A percentile compares a stretch with the other conserved stretches of the same genome.
Conservation (phyloP, 2,888 invertebrate genomes). For the Entomobrya proxima region DNA sequence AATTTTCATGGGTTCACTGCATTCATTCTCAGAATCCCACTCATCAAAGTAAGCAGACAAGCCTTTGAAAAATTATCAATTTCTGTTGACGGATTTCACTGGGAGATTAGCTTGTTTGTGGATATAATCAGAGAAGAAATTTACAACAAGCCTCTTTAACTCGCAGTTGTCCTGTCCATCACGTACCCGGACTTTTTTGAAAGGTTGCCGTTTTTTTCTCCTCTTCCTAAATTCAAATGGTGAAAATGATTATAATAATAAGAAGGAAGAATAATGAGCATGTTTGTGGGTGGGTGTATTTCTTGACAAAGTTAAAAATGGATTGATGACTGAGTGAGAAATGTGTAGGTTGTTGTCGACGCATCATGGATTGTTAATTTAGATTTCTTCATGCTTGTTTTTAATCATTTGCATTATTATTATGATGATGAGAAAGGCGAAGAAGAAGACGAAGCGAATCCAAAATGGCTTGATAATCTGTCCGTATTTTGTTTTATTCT, state of each 20-base stretch:
- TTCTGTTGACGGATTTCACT: constrained; percentile 28
- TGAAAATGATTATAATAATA: background rate
- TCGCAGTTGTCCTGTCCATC: too few relatives aligned
- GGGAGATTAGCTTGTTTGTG: constrained; percentile 21
- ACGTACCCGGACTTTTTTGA: too few relatives aligned
- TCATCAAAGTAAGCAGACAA: background rate
- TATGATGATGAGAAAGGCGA: too few relatives aligned
- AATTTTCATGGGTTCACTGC: background rate
- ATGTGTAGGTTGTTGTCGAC: background rate
- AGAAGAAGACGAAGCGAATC: background rate
- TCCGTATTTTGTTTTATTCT: background rate
- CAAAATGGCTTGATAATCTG: background rate
- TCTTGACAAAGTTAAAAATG: constrained; percentile 3
- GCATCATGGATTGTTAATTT: constrained; percentile 5
- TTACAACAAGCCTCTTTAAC: background rate
- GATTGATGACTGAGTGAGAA: background rate
- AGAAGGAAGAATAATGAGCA: constrained; percentile 18
- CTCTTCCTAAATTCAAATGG: background rate
- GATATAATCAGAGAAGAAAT: background rate
- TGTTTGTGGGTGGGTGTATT: constrained; percentile 15
- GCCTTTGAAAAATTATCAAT: background rate
- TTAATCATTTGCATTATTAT: too few relatives aligned
- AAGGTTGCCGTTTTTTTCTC: background rate
- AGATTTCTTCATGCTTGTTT: background rate
- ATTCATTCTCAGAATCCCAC: background rate